Conservation (phyloP, 1,140 invertebrate species). For the Drosophila simulans region DNA sequence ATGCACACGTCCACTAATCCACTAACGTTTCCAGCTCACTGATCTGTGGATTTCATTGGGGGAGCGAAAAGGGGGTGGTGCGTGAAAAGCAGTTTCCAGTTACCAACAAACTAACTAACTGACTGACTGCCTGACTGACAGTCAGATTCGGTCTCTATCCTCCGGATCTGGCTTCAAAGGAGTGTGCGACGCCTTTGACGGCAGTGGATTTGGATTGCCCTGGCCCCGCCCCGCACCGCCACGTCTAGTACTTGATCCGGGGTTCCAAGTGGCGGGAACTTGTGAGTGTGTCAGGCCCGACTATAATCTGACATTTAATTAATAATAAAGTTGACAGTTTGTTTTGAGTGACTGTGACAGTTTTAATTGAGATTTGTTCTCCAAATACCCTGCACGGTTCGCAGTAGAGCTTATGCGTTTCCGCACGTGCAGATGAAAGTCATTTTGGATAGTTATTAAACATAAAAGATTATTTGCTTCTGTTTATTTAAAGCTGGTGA, state of each 20-base stretch:
- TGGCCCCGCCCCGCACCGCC: slow-evolving; percentile 16
- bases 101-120: slow-evolving; percentile 28
- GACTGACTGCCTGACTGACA: slow-evolving; percentile 49
- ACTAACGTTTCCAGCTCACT: slow-evolving; percentile 67
- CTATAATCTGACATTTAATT: slow-evolving; percentile 84
- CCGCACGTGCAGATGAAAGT: not conserved
- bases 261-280: slow-evolving; percentile 5
- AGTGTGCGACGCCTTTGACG: slow-evolving; percentile 69
- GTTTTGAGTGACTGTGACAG: slow-evolving; percentile 83
- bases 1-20: slow-evolving; percentile 59
- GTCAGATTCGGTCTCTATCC: slow-evolving; percentile 62
- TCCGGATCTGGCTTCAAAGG: slow-evolving; percentile 62
- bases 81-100: slow-evolving; percentile 2
- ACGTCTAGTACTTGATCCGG: not conserved
- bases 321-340: slow-evolving; percentile 84
- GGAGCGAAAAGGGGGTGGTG: slow-evolving; percentile 1
- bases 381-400: slow-evolving; percentile 40
- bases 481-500: not conserved
- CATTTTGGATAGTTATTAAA: not conserved
- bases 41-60: slow-evolving; percentile 43
- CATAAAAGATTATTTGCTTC: not conserved
- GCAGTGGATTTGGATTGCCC: slow-evolving; percentile 47
- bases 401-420: slow-evolving; percentile 39
- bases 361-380: slow-evolving; percentile 83
- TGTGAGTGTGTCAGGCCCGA: slow-evolving; percentile 53